Base-by-base conservation (phyloP, 2,797 vertebrate genomes). In the Gymnocypris eckloni region DNA sequence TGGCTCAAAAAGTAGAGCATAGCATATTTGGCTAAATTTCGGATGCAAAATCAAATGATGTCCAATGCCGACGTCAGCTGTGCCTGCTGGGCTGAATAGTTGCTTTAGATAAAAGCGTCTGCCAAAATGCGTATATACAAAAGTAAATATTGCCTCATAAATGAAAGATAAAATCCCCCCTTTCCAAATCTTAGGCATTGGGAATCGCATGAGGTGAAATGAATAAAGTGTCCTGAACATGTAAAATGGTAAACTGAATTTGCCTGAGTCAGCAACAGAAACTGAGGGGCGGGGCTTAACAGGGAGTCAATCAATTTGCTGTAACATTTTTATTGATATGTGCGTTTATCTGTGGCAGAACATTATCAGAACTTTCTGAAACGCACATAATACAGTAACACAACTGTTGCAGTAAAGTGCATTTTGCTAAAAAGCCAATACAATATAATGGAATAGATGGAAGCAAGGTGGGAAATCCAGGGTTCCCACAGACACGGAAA, bases 301-400 rank as follows among this genome's bases (percentile, higher is more conserved):
- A 6, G n/a, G 25, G 16, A 16, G 77, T 79, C 86, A 86, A 56
- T 79, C 48, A n/a, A 80, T 75, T 88, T 86, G 75, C 80, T 72
- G 22, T 77, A 82, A 80, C 81, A 83, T 88, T 82, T 81, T 67
- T 66, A 83, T 59, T 41, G 18, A 56, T 45, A 50, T 41, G 92
- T 90, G 80, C 81, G 70, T 88, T 89, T 81, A 80, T 90, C 89
- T 92, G 89, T 89, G 93, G 92, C 92, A 94, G 94, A 93, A 94
- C 92, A 94, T 90, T 90, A 92, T 90, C 82, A 93, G 90, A 93
- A 92, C 92, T 93, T 94, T 82, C 41, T 66, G 64, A 70, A 86
- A 52, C 20, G 15, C n/a, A 79, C 11, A 67, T 82, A 82, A 84
- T 61, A 77, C 69, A 52, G 66, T 79, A 85, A 82, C 84, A 71